Base-by-base conservation (phyloP, 2,888 invertebrate genomes). In the Napeogenes sylphis region DNA sequence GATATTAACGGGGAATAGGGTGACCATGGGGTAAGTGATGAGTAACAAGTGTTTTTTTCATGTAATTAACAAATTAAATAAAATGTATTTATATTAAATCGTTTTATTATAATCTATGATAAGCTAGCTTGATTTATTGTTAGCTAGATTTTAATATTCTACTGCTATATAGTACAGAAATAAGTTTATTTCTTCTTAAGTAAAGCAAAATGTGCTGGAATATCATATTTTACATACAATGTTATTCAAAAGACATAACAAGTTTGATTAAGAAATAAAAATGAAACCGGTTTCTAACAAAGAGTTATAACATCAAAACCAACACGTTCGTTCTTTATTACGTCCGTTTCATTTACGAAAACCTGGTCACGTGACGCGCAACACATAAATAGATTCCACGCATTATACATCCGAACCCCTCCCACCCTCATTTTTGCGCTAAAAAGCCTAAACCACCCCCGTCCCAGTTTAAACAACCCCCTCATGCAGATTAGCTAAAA, bases 401-500 rank as follows among this genome's bases (percentile, higher is more conserved):
- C 87, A 88, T 88, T 87, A 89, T 85, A 85, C 83, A 82, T 85
- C 86, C 84, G 84, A 85, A 87, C 87, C 83, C 83, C 78, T 82
- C 78, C 79, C 79, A 71, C 73, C 71, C 79, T 82, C 86, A 87
- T 88, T 89, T 88, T 88, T 87, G 87, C 86, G 89, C 88, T 89
- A 89, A 90, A 90, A 89, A 86, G 85, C 87, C 88, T 88, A 87
- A 87, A 83, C 85, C 84, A 77, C 84, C 84, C 77, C 72, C 75
- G 74, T 69, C 76, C 80, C 79, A 78, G 78, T 85, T 85, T 84
- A 84, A 85, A 83, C 75, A 82, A 75, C 79, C 78, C 78, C 77
- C 74, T 80, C 87, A 91, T 91, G 92, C 90, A 92, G 92, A 92
- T 92, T 92, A 92, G 92, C 92, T 92, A 92, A 92, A 92, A 92